A percentile compares a stretch with the other conserved stretches of the same genome.
phyloP scores from a whole-genome alignment of 2,888 invertebrate genomes.

The Apodemia duryi region DNA sequence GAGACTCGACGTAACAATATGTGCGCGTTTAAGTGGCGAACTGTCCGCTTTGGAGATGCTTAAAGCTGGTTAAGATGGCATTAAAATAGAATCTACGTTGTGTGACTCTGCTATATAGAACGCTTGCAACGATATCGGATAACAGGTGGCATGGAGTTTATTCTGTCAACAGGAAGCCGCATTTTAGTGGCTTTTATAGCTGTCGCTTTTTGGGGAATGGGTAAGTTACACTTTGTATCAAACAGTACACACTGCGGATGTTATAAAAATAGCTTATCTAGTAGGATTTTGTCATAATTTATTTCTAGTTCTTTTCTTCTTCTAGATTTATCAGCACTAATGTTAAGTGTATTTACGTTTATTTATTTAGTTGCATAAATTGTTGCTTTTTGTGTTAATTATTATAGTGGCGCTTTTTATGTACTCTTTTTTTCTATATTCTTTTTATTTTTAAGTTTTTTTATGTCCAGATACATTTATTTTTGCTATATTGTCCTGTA shows the following conservation, averaged over 20 bases:
- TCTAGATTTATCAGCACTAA: no score
- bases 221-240: constrained; percentile 44
- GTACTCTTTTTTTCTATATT: no score
- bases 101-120: constrained; percentile 35
- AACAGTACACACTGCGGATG: no score
- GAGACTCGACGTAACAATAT: constrained; percentile 41
- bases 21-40: constrained; percentile 53
- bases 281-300: neutral
- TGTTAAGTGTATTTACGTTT: no score
- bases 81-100: constrained; percentile 34
- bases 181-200: constrained; percentile 69
- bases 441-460: no score
- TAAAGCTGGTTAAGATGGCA: constrained; percentile 32
- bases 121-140: constrained; percentile 35
- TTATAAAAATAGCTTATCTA: neutral
- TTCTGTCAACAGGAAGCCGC: constrained; percentile 60
- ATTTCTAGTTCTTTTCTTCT: no score
- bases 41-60: constrained; percentile 39
- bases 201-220: constrained; percentile 70
- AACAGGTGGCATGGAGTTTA: constrained; percentile 63
- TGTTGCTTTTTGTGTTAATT: no score
- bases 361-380: no score
- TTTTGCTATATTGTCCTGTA: no score
- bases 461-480: no score
- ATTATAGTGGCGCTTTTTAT: no score